A percentile compares a stretch with the other conserved stretches of the same genome.
phyloP scores from a whole-genome alignment of 2,888 invertebrate genomes.

The Ormyrus pomaceus region DNA sequence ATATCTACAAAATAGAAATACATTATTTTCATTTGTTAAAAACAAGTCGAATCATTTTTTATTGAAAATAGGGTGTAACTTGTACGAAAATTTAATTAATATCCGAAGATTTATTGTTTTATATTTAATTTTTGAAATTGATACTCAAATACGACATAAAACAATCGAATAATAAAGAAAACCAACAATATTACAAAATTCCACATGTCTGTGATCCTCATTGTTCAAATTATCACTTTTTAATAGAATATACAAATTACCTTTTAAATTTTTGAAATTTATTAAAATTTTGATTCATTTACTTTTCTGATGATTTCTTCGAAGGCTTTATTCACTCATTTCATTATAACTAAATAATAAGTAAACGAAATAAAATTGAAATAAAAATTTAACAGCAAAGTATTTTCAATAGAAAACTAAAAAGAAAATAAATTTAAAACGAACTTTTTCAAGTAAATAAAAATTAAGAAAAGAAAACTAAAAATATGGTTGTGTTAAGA shows the following conservation, averaged over 20 bases:
- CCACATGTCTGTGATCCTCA: slow-evolving; percentile 51
- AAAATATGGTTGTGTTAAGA: slow-evolving; percentile 38
- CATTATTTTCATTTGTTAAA: neutral
- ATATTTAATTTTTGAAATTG: neutral
- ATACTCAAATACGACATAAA: slow-evolving; percentile 36
- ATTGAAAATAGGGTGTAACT: neutral
- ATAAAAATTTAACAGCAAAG: slow-evolving; percentile 26
- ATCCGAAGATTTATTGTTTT: neutral
- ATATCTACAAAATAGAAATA: slow-evolving; percentile 23
- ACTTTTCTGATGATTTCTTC: slow-evolving; percentile 29
- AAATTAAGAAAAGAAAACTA: slow-evolving; percentile 15
- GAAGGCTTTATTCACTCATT: slow-evolving; percentile 11
- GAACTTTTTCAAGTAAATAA: neutral
- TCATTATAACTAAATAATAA: slow-evolving; percentile 6
- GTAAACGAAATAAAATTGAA: slow-evolving; percentile 2
- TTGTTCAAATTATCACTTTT: slow-evolving; percentile 14
- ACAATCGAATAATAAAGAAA: slow-evolving; percentile 40
- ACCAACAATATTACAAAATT: slow-evolving; percentile 45
- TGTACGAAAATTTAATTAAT: neutral
- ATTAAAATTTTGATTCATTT: slow-evolving; percentile 4
- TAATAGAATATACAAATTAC: slow-evolving; percentile 32
- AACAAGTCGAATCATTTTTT: no score
- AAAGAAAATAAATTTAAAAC: neutral
- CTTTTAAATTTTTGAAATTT: slow-evolving; percentile 45
- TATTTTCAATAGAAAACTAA: neutral